A percentile compares a stretch with the other conserved stretches of the same genome.
Conservation (phyloP, 2,888 invertebrate species). For the Drosophila melanosoma region DNA sequence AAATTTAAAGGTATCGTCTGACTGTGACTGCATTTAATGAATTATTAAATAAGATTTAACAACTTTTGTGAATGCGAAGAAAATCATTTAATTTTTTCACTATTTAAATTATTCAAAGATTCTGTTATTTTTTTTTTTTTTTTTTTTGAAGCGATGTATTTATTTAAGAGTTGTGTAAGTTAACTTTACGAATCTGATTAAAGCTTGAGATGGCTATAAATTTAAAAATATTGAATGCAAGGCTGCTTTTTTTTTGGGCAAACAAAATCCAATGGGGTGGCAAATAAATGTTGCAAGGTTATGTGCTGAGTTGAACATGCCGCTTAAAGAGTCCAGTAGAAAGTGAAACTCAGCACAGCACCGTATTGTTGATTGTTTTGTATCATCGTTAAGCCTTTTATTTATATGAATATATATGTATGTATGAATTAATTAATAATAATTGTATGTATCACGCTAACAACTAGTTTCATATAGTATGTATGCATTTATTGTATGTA, state of each 20-base stretch:
- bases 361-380: constrained; percentile 27
- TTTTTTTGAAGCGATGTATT: not conserved
- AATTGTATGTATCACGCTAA: constrained; percentile 75
- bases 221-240: constrained; percentile 12
- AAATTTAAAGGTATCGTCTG: constrained; percentile 37
- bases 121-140: not conserved
- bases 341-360: constrained; percentile 30
- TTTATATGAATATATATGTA: constrained; percentile 39
- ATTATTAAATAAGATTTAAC: constrained; percentile 29
- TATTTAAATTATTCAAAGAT: not conserved
- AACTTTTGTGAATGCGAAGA: not conserved
- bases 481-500: constrained; percentile 51
- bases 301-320: constrained; percentile 31
- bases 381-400: constrained; percentile 67
- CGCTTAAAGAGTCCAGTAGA: not conserved
- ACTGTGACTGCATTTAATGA: constrained; percentile 56
- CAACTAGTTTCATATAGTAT: constrained; percentile 70
- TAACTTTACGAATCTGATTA: not conserved
- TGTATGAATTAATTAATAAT: constrained; percentile 75
- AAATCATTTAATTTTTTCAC: constrained; percentile 3
- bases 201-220: constrained; percentile 2
- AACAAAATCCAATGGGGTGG: constrained; percentile 5
- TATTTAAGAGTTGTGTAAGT: constrained; percentile 4
- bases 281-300: constrained; percentile 28
- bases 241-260: constrained; percentile 1